Evolutionary conservation across 2,797 vertebrate species (phyloP).

Genomic region (Megalops cyprinoides): DNA sequence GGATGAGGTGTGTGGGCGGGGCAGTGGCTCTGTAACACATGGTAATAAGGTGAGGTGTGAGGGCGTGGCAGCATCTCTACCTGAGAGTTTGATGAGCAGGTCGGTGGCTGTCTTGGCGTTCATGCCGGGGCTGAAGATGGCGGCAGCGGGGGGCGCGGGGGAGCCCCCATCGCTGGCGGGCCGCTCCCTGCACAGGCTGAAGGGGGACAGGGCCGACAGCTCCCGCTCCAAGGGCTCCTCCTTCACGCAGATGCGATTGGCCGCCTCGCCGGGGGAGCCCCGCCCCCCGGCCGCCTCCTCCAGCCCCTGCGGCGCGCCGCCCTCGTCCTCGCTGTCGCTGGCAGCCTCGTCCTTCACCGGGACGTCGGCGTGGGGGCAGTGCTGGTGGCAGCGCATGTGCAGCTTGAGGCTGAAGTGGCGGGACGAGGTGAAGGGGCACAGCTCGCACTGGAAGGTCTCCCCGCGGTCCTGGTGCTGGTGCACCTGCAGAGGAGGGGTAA

Average conservation of each 20-base stretch:
- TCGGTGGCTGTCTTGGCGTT: conserved; percentile 97
- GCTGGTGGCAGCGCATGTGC: conserved; percentile 99
- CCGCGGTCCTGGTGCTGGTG: conserved; percentile 99
- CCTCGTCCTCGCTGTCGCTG: conserved; percentile 90
- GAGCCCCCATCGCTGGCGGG: conserved; percentile 76
- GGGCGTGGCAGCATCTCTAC: conserved; percentile 60
- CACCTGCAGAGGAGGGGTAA: conserved; percentile 78
- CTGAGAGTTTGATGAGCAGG: conserved; percentile 99
- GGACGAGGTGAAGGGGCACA: conserved; percentile 98
- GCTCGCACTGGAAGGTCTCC: conserved; percentile 98
- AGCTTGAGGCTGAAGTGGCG: conserved; percentile 99
- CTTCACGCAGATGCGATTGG: conserved; percentile 88
- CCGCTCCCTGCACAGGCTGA: conserved; percentile 83
- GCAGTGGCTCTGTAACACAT: conserved; percentile 15
- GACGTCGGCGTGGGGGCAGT: conserved; percentile 94
- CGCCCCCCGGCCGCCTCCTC: conserved; percentile 73
- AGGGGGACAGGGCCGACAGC: conserved; percentile 80
- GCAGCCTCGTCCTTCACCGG: conserved; percentile 97
- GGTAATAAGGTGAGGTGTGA: conserved; percentile 22
- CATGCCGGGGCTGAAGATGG: conserved; percentile 96
- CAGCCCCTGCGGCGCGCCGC: conserved; percentile 78
- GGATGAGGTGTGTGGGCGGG: background rate
- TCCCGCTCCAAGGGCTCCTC: conserved; percentile 94
- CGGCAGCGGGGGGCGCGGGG: conserved; percentile 77
- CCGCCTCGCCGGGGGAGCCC: conserved; percentile 74